Evolutionary conservation across 2,797 vertebrate genomes (phyloP), one percentile per base, ranked within the genome.

Genomic region (Rallus crepitans): DNA sequence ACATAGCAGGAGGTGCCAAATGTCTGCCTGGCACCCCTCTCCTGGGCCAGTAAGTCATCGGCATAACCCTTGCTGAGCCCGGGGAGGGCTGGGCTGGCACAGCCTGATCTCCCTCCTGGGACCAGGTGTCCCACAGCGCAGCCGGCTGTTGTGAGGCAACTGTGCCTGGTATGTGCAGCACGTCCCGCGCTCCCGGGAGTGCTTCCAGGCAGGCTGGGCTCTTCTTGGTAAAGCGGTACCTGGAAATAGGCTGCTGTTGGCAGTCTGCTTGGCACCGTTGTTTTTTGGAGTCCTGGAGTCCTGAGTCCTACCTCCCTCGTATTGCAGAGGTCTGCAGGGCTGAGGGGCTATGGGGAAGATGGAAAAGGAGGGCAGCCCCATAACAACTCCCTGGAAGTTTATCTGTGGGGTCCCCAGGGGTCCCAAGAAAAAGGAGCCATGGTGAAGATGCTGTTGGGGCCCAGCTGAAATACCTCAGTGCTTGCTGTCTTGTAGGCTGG

Each of bases 141-240:
- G 89, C 73, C 6, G 87, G 7, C 39, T 6, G 5, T 77, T 11
- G 52, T 78, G 50, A 70, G 47, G 47, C 2, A 0, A 21, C 40
- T 0, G 16, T 89, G 83, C 63, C 73, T 1, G 13, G 78, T 52
- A 93, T 40, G 61, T 25, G 55, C 73, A 76, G 78, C 42, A 9
- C 25, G 45, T 33, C 68, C 76, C 3, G 1, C 0, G 48, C 69
- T 75, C 71, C 83, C 0, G 23, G 95, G 82, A 94, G 48, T 0
- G 2, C 80, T 96, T 90, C 95, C 94, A 95, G 86, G 52, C 47
- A 31, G 35, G 40, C 73, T 45, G 57, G 59, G 47, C 70, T 72
- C 66, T 68, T 65, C 70, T 70, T 50, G 73, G 87, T 87, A 90
- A 95, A 86, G 73, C 1, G 1, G 52, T 83, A 64, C 71, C 64